Evolutionary conservation across 2,113 vertebrate genomes (phyloP).

Genomic region (Myiagra hebetior): DNA sequence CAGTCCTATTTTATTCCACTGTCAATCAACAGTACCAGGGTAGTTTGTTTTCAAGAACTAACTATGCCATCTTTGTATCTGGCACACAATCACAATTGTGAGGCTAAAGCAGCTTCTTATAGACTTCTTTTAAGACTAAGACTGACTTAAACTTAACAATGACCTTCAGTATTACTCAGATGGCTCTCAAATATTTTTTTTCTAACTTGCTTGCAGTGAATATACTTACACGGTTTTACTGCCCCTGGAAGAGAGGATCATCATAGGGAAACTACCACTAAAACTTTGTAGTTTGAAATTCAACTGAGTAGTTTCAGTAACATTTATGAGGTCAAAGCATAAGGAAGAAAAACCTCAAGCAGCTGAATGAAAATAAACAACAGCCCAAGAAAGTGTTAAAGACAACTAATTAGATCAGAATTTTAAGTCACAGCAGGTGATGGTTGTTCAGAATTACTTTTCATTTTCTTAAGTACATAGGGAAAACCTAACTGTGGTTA

Average conservation of each 20-base stretch:
- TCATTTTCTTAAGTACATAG: not conserved
- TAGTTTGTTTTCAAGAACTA: not conserved
- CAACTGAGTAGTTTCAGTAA: not conserved
- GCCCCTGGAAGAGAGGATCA: not conserved
- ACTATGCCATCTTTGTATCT: not conserved
- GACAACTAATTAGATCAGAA: not conserved
- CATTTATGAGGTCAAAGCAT: not conserved
- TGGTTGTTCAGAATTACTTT: not conserved
- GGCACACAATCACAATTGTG: not conserved
- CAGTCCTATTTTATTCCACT: not conserved
- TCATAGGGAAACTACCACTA: not conserved
- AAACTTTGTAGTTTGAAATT: not conserved
- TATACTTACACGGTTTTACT: not conserved
- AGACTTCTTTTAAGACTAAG: not conserved
- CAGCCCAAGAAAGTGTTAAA: not conserved
- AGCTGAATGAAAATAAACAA: not conserved
- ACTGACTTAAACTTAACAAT: not conserved
- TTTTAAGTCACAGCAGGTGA: not conserved
- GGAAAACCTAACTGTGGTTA: not conserved
- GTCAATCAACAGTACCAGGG: not conserved
- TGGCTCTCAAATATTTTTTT: fast-evolving
- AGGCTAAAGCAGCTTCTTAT: not conserved
- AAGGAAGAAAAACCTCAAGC: not conserved
- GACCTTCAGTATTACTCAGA: not conserved
- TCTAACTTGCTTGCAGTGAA: not conserved